Percentiles rank a stretch among this genome's conserved stretches.
These are phyloP conservation scores for Malachius bipustulatus DNA, from an alignment of 2,888 invertebrate genomes.

Conservation along the genomic window DNA sequence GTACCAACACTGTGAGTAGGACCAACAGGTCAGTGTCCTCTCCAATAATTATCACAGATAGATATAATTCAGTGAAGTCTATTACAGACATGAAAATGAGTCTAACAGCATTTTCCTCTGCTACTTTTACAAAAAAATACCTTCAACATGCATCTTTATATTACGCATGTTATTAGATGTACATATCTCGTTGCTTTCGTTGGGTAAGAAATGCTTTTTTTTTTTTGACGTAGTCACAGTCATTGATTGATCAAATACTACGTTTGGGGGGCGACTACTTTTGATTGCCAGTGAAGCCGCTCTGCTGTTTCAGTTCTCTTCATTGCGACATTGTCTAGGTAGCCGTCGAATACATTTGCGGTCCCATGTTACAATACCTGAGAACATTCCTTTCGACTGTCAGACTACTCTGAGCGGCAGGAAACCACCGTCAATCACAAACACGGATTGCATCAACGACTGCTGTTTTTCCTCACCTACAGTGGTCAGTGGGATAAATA, in stretches of 20 bases:
- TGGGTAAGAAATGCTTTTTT: slow-evolving; percentile 3
- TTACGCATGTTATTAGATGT: background rate
- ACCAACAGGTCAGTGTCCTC: slow-evolving; percentile 3
- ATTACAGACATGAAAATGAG: no score
- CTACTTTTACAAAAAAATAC: background rate
- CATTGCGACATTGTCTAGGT: slow-evolving; percentile 2
- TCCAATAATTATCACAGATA: slow-evolving; percentile 1
- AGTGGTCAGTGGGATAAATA: no score
- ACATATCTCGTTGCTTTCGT: slow-evolving; percentile 2
- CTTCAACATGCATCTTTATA: background rate
- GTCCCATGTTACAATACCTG: no score
- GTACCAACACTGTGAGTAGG: background rate
- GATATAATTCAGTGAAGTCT: no score
- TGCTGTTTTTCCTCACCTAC: no score
- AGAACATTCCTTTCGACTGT: no score
- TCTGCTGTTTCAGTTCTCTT: background rate
- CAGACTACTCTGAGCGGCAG: no score
- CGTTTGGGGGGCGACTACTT: background rate
- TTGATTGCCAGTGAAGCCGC: no score
- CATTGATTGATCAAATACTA: background rate
- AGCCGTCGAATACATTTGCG: background rate
- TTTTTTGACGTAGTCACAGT: slow-evolving; percentile 3
- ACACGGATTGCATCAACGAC: no score
- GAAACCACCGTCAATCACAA: no score
- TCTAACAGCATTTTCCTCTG: slow-evolving; percentile 3